These are phyloP conservation scores for Cephalotes varians DNA, from an alignment of 2,888 invertebrate species.

Conservation along the genomic window DNA sequence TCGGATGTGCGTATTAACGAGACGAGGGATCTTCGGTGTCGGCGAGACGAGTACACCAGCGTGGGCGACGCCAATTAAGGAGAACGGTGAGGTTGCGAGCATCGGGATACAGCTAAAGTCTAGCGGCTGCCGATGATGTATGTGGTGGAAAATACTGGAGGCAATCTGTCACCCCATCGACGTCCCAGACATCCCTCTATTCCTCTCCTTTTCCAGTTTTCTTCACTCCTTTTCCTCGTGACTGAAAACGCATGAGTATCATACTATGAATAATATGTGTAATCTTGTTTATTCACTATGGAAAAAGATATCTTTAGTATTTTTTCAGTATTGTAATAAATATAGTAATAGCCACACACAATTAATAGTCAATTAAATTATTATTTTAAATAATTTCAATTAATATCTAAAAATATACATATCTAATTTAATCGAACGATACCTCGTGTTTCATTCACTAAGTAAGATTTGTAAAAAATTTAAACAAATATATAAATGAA, in stretches of 20 bases:
- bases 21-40: neutral
- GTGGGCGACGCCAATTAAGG: constrained; percentile 82
- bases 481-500: neutral
- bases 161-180: constrained; percentile 85
- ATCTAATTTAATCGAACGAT: neutral
- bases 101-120: constrained; percentile 82
- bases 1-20: constrained; percentile 15
- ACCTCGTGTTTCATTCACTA: neutral
- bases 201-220: constrained; percentile 14
- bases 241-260: neutral
- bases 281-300: neutral
- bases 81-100: constrained; percentile 78
- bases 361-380: neutral
- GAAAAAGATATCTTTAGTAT: neutral
- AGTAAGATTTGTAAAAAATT: neutral
- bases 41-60: constrained; percentile 67
- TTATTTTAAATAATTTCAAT: neutral
- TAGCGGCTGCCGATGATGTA: constrained; percentile 83
- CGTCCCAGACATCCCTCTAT: constrained; percentile 76
- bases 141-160: constrained; percentile 85
- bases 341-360: neutral
- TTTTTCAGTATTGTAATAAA: neutral
- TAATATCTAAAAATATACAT: neutral
- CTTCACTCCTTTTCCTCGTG: constrained; percentile 57
- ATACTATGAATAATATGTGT: neutral